A percentile compares a stretch with the other conserved stretches of the same genome.
Conservation (phyloP, 1,140 invertebrate genomes). For the Drosophila malerkotliana region DNA sequence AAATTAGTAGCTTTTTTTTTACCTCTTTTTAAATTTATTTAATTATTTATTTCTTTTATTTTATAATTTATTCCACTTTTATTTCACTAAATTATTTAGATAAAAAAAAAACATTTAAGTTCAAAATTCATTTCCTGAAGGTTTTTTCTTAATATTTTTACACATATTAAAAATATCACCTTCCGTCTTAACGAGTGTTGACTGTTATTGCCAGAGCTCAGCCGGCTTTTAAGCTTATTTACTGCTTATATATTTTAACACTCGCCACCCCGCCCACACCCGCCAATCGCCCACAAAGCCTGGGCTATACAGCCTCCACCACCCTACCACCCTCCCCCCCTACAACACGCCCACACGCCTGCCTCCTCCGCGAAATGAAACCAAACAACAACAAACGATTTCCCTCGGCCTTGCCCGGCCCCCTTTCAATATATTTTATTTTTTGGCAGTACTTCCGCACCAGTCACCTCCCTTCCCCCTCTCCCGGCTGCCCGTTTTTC, state of each 20-base stretch:
- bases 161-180: neutral
- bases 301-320: too few relatives aligned
- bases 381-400: slow-evolving; percentile 52
- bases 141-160: too few relatives aligned
- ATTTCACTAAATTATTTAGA: too few relatives aligned
- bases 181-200: neutral
- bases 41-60: too few relatives aligned
- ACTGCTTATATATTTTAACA: slow-evolving; percentile 80
- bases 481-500: neutral
- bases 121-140: too few relatives aligned
- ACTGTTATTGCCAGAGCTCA: slow-evolving; percentile 23
- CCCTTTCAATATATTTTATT: slow-evolving; percentile 38
- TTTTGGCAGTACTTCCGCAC: slow-evolving; percentile 41
- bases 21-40: too few relatives aligned
- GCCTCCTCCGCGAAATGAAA: slow-evolving; percentile 25
- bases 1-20: too few relatives aligned
- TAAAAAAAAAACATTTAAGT: too few relatives aligned
- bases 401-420: slow-evolving; percentile 15
- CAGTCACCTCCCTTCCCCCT: neutral
- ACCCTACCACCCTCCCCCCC: neutral
- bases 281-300: neutral
- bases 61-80: too few relatives aligned
- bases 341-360: slow-evolving; percentile 4
- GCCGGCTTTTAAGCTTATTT: slow-evolving; percentile 79
- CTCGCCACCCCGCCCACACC: neutral